Percentiles rank a stretch among this genome's conserved stretches.
phyloP scores from a whole-genome alignment of 2,113 vertebrate genomes.

The Anguilla rostrata region DNA sequence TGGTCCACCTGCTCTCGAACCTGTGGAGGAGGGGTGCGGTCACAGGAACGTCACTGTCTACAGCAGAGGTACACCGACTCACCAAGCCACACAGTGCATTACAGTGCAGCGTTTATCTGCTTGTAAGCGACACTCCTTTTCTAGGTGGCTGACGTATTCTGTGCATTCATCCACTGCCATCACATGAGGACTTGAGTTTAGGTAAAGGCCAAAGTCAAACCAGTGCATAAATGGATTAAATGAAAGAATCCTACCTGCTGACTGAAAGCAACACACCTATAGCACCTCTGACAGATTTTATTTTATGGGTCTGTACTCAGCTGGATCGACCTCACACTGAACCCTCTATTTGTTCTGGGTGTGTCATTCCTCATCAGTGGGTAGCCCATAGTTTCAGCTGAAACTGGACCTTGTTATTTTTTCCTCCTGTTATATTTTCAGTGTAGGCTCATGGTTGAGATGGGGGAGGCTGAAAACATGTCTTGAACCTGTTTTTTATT shows the following conservation, averaged over 20 bases:
- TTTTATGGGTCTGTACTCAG: neutral
- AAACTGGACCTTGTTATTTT: neutral
- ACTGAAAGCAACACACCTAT: constrained; percentile 20
- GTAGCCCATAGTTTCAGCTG: constrained; percentile 9
- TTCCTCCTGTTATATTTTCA: neutral
- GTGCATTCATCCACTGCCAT: neutral
- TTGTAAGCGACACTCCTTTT: neutral
- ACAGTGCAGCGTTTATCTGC: neutral
- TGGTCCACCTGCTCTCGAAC: constrained; percentile 89
- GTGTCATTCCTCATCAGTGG: constrained; percentile 31
- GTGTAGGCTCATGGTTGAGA: neutral
- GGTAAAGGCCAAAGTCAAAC: neutral
- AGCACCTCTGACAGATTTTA: constrained; percentile 8
- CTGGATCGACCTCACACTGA: constrained; percentile 32
- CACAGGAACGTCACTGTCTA: constrained; percentile 84
- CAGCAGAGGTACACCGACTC: constrained; percentile 71
- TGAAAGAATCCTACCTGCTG: constrained; percentile 14
- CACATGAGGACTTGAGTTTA: neutral
- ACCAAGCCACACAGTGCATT: neutral
- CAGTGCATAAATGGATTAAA: neutral
- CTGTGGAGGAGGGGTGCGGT: constrained; percentile 83
- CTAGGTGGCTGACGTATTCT: neutral
- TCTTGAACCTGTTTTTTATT: neutral
- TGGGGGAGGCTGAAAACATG: neutral
- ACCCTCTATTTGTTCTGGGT: constrained; percentile 33